These are phyloP conservation scores for Limnephilus marmoratus DNA, from an alignment of 2,888 invertebrate species.

Conservation along the genomic window DNA sequence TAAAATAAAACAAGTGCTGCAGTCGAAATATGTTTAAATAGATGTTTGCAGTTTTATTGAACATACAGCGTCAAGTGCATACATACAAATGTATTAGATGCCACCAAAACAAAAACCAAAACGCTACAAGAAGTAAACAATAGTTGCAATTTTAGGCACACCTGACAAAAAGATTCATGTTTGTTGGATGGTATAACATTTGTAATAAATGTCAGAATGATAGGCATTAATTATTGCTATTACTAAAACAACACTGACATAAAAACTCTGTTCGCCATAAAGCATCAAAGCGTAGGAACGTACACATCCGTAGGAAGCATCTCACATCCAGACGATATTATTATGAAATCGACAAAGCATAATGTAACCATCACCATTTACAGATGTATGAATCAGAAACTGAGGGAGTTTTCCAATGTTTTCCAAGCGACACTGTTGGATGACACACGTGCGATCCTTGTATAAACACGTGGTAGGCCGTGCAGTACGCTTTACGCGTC, in stretches of 20 bases:
- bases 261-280: neutral
- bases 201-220: neutral
- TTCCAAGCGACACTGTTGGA: neutral
- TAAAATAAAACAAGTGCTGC: neutral
- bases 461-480: constrained; percentile 34
- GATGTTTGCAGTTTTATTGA: neutral
- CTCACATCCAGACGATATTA: neutral
- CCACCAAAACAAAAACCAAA: neutral
- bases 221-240: neutral
- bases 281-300: neutral
- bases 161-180: neutral
- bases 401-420: constrained; percentile 32
- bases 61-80: too few relatives aligned
- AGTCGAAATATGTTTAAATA: neutral
- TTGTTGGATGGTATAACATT: neutral
- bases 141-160: neutral
- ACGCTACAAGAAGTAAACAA: neutral
- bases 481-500: constrained; percentile 2
- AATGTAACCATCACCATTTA: constrained; percentile 28
- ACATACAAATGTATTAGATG: neutral
- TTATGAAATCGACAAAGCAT: constrained; percentile 21
- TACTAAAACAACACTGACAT: neutral
- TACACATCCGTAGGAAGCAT: constrained; percentile 20
- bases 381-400: constrained; percentile 19
- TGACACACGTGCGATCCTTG: constrained; percentile 32